Conservation (phyloP, 2,888 invertebrate species). For the Stramonita haemastoma region DNA sequence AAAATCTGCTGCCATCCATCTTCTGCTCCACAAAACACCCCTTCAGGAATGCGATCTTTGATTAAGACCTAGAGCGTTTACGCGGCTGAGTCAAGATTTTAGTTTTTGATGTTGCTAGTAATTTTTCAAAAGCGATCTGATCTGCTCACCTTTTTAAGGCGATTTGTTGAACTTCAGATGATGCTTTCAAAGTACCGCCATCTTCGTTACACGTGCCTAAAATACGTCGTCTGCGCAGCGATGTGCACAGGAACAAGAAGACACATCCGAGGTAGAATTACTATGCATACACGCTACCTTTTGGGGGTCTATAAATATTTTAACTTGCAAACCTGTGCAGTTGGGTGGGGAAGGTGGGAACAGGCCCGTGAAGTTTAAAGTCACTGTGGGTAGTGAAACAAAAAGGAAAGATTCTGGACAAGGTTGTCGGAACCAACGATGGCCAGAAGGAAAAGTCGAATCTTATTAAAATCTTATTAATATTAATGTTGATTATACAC, state of each 20-base stretch:
- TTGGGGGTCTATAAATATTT: too few species aligned
- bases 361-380: too few species aligned
- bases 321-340: too few species aligned
- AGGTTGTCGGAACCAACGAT: too few species aligned
- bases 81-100: too few species aligned
- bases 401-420: too few species aligned
- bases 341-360: too few species aligned
- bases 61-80: not conserved
- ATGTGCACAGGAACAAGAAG: slow-evolving; percentile 44
- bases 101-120: not conserved
- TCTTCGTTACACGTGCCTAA: slow-evolving; percentile 48
- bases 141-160: not conserved
- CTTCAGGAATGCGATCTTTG: not conserved
- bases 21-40: not conserved
- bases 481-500: too few species aligned
- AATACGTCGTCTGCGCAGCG: slow-evolving; percentile 46
- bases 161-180: not conserved
- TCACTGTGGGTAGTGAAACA: too few species aligned
- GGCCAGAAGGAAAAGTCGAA: too few species aligned
- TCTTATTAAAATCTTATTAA: too few species aligned
- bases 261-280: not conserved
- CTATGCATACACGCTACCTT: not conserved
- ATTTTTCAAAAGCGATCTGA: not conserved
- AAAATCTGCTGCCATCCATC: not conserved
- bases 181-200: slow-evolving; percentile 49